Percentiles rank a stretch among this genome's conserved stretches.
phyloP scores from a whole-genome alignment of 2,888 invertebrate genomes.

The Eustalomyia histrio region DNA sequence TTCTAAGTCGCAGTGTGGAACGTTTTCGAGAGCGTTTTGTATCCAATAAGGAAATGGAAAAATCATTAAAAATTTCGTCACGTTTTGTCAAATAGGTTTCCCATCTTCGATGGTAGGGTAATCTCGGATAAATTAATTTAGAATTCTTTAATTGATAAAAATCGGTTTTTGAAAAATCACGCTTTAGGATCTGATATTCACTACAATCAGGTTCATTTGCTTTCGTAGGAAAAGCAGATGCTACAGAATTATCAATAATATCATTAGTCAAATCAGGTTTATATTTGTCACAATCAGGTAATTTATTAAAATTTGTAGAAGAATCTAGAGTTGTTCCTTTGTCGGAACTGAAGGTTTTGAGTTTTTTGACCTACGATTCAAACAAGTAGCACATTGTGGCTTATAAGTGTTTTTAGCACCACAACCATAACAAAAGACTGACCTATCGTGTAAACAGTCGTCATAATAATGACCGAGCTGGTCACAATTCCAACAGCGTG shows the following conservation, averaged over 20 bases:
- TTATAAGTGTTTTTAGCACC: too few species aligned
- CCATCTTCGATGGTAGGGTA: not conserved
- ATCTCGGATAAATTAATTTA: not conserved
- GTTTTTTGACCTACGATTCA: constrained; percentile 22
- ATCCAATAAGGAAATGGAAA: not conserved
- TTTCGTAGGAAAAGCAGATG: too few species aligned
- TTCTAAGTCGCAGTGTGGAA: not conserved
- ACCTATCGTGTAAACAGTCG: constrained; percentile 4
- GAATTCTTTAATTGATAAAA: too few species aligned
- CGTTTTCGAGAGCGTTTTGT: not conserved
- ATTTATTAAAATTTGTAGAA: not conserved
- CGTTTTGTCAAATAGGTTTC: too few species aligned
- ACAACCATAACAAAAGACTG: constrained; percentile 37
- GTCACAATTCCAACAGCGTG: too few species aligned
- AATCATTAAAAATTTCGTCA: constrained; percentile 12
- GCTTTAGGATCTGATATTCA: too few species aligned
- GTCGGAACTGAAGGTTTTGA: not conserved
- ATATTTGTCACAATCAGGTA: not conserved
- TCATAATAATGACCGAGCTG: constrained; percentile 14
- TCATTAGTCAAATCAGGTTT: not conserved
- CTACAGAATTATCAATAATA: too few species aligned
- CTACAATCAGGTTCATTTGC: too few species aligned
- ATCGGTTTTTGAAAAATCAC: not conserved
- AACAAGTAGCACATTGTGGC: constrained; percentile 29
- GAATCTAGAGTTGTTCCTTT: not conserved